These are phyloP conservation scores for Temnothorax curvispinosus DNA, from an alignment of 1,140 invertebrate species.

Conservation along the genomic window DNA sequence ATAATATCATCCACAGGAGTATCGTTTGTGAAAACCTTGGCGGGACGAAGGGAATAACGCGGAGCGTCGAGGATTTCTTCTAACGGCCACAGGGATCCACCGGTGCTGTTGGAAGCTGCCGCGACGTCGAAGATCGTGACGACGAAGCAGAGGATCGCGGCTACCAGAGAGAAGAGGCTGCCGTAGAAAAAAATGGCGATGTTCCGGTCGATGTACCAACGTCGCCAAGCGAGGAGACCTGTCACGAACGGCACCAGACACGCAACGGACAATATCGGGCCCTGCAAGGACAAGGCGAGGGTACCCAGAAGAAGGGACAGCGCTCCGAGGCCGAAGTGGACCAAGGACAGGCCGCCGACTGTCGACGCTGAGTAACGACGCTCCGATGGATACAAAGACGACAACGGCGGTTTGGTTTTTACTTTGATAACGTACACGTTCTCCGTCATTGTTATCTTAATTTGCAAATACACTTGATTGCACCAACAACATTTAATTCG, in stretches of 20 bases:
- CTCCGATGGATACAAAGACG: constrained; percentile 88
- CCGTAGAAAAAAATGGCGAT: constrained; percentile 87
- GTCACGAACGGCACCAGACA: constrained; percentile 86
- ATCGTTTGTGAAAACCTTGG: background rate
- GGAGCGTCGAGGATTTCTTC: constrained; percentile 44
- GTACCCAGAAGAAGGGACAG: constrained; percentile 86
- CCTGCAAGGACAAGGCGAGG: constrained; percentile 83
- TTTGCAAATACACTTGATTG: background rate
- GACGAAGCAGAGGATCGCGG: constrained; percentile 72
- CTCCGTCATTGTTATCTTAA: constrained; percentile 85
- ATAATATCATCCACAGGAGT: background rate
- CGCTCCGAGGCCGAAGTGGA: constrained; percentile 87
- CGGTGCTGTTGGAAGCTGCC: constrained; percentile 17
- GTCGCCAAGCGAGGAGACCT: constrained; percentile 87
- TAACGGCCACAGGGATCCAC: constrained; percentile 55
- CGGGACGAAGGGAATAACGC: background rate
- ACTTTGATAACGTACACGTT: constrained; percentile 89
- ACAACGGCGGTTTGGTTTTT: constrained; percentile 87
- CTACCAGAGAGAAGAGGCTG: constrained; percentile 72
- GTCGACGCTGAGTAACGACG: constrained; percentile 89
- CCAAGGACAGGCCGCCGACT: constrained; percentile 87
- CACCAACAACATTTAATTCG: background rate
- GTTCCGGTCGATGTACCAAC: constrained; percentile 89
- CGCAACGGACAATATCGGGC: constrained; percentile 85
- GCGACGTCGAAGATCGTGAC: constrained; percentile 73